phyloP scores from a whole-genome alignment of 2,113 vertebrate species.

The Oenanthe melanoleuca region DNA sequence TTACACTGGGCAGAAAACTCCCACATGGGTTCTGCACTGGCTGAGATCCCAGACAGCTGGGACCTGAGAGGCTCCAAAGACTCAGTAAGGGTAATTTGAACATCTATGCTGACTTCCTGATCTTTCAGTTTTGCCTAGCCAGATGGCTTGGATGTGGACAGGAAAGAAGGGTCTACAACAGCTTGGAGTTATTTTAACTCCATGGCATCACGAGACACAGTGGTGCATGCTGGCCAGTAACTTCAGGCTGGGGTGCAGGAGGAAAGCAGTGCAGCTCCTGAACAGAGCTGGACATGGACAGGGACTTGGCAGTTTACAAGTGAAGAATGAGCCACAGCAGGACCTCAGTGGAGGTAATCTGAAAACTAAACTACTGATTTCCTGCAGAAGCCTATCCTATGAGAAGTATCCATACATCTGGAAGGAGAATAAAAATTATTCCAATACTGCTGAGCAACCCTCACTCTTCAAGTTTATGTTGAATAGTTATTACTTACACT shows the following conservation, averaged over 20 bases:
- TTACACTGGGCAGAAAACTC: neutral
- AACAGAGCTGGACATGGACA: neutral
- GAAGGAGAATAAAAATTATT: neutral
- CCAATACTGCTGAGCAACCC: neutral
- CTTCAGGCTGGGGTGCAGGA: neutral
- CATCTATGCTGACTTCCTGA: neutral
- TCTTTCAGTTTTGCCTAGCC: neutral
- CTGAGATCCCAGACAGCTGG: constrained; percentile 24
- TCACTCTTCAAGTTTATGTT: neutral
- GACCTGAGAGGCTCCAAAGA: neutral
- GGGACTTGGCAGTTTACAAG: neutral
- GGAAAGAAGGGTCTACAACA: neutral
- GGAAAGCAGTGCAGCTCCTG: neutral
- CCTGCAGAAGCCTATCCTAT: neutral
- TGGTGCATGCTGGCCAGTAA: neutral
- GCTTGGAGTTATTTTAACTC: neutral
- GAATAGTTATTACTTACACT: neutral
- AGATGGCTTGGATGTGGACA: neutral
- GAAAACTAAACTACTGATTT: neutral
- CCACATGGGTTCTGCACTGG: neutral
- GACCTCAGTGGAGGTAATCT: neutral
- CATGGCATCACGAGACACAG: neutral
- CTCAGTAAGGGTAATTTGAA: neutral
- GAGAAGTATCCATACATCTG: neutral
- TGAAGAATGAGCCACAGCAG: neutral